Percentiles rank a stretch among this genome's conserved stretches.
Evolutionary conservation across 2,797 vertebrate genomes (phyloP).

Genomic region (Clarias laeviceps): DNA sequence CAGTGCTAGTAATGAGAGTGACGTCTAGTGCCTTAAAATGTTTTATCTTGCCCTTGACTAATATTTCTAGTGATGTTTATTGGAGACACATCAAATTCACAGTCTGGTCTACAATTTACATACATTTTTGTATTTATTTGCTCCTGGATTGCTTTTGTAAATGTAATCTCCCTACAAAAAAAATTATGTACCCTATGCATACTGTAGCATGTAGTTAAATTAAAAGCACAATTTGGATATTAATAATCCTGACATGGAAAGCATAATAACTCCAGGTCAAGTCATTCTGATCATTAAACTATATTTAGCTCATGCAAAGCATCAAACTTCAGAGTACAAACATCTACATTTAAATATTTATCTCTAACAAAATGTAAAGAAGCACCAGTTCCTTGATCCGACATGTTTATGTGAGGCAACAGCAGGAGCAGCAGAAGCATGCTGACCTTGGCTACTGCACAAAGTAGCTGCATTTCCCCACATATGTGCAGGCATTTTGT

Average conservation of each 20-base stretch:
- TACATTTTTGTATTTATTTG: not conserved
- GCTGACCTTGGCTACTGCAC: constrained; percentile 71
- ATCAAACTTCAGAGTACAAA: not conserved
- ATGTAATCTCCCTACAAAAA: not conserved
- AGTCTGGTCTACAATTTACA: constrained; percentile 20
- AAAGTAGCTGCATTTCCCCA: constrained; percentile 72
- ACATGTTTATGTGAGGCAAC: constrained; percentile 66
- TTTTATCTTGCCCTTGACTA: constrained; percentile 48
- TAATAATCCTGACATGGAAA: not conserved
- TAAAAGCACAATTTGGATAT: not conserved
- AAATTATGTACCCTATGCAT: too few relatives aligned
- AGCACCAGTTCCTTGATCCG: constrained; percentile 72
- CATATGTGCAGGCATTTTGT: constrained; percentile 62
- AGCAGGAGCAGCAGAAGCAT: constrained; percentile 61
- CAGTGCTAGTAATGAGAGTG: constrained; percentile 68
- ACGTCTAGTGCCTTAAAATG: constrained; percentile 70
- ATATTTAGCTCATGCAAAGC: not conserved
- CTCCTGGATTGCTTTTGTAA: not conserved
- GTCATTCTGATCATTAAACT: not conserved
- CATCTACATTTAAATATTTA: constrained; percentile 63
- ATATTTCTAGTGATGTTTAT: constrained; percentile 21
- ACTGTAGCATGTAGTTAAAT: not conserved
- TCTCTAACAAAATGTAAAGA: constrained; percentile 60
- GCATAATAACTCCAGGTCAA: not conserved
- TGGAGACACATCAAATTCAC: constrained; percentile 66